Evolutionary conservation across 2,797 vertebrate species (phyloP).

Genomic region (Rhyacichthys aspro): DNA sequence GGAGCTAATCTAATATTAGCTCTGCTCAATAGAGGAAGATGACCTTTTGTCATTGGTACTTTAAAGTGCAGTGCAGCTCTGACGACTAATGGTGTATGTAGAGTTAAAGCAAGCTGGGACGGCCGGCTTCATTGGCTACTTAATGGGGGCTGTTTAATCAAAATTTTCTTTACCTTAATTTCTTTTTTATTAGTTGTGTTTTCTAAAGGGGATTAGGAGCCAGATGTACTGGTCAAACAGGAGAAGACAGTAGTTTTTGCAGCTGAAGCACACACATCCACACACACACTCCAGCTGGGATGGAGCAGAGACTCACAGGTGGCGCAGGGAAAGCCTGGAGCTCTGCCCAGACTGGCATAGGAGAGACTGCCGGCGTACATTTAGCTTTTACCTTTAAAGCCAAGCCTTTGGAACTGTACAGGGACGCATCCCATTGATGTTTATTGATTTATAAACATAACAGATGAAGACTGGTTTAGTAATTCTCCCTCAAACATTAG

Average conservation of each 20-base stretch:
- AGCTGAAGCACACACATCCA: slow-evolving; percentile 47
- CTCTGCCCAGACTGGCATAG: slow-evolving; percentile 69
- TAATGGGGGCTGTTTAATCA: slow-evolving; percentile 69
- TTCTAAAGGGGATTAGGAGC: slow-evolving; percentile 44
- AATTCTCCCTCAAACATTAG: no score
- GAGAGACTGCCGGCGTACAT: slow-evolving; percentile 50
- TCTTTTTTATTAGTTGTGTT: slow-evolving; percentile 49
- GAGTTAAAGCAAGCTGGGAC: slow-evolving; percentile 48
- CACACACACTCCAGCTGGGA: slow-evolving; percentile 75
- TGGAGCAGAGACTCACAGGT: slow-evolving; percentile 76
- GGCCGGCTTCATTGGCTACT: slow-evolving; percentile 64
- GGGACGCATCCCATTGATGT: no score
- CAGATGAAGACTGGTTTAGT: no score
- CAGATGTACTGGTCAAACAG: slow-evolving; percentile 65
- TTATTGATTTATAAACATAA: no score
- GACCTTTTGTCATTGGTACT: slow-evolving; percentile 61
- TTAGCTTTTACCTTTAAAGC: slow-evolving; percentile 5
- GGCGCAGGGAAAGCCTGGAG: slow-evolving; percentile 79
- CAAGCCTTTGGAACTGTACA: no score
- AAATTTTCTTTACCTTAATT: slow-evolving; percentile 46
- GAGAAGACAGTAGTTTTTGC: slow-evolving; percentile 72
- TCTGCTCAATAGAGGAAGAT: slow-evolving; percentile 64
- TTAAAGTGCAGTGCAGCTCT: slow-evolving; percentile 53
- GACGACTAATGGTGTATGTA: slow-evolving; percentile 68
- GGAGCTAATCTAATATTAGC: slow-evolving; percentile 67